phyloP scores from a whole-genome alignment of 2,797 vertebrate species.

The Crocodylus rhombifer region DNA sequence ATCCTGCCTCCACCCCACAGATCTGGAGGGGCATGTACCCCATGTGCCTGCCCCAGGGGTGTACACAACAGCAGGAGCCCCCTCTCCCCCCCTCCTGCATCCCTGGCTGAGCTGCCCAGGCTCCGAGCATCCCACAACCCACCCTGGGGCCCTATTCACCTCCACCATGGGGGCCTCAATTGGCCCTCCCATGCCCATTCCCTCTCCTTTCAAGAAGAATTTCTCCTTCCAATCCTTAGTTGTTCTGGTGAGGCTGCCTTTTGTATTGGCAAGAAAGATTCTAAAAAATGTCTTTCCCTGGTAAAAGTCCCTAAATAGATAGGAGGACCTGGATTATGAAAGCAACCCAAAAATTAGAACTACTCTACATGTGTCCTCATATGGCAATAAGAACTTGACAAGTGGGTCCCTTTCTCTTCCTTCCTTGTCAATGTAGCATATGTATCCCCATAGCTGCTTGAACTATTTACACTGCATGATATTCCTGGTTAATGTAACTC shows the following conservation, averaged over 20 bases:
- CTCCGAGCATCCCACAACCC: too few species aligned
- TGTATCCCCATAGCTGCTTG: neutral
- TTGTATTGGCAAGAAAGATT: neutral
- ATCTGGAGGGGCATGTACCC: too few species aligned
- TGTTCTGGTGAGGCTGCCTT: neutral
- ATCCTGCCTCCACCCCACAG: too few species aligned
- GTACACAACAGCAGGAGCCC: too few species aligned
- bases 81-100: too few species aligned
- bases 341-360: neutral
- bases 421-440: neutral
- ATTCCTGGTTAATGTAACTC: neutral
- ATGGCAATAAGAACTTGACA: neutral
- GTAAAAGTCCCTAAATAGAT: neutral
- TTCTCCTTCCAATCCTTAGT: neutral
- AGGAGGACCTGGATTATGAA: neutral
- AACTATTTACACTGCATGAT: neutral
- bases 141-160: too few species aligned
- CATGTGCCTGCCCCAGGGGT: too few species aligned
- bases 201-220: neutral
- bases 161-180: too few species aligned
- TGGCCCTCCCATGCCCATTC: too few species aligned
- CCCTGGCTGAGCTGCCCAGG: too few species aligned
- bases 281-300: neutral
- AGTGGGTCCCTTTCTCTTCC: neutral
- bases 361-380: neutral